phyloP scores from a whole-genome alignment of 2,888 invertebrate genomes.

The Platycnemis pennipes region DNA sequence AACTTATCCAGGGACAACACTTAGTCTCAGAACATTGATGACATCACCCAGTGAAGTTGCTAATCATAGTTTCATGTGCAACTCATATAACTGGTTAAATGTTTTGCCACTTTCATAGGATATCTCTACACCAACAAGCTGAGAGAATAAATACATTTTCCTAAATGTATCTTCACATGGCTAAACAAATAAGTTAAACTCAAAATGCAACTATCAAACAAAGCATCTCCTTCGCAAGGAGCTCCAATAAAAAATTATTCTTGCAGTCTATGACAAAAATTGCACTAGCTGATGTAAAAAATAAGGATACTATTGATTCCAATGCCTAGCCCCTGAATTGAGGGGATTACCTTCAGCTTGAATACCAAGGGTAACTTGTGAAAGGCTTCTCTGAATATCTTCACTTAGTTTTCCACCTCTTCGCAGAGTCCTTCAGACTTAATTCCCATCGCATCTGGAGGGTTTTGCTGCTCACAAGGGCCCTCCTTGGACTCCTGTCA shows the following conservation, averaged over 20 bases:
- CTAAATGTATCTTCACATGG: slow-evolving; percentile 11
- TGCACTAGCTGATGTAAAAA: slow-evolving; percentile 47
- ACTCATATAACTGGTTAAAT: slow-evolving; percentile 7
- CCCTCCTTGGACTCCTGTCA: slow-evolving; percentile 77
- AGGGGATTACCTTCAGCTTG: not conserved
- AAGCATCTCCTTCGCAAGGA: slow-evolving; percentile 50
- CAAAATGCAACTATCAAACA: slow-evolving; percentile 53
- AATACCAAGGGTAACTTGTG: not conserved
- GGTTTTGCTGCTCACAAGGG: not conserved
- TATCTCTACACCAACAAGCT: slow-evolving; percentile 45
- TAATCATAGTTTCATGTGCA: slow-evolving; percentile 41
- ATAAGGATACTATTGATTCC: not conserved
- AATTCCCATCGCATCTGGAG: slow-evolving; percentile 1
- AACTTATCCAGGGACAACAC: slow-evolving; percentile 23
- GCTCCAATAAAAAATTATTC: slow-evolving; percentile 42
- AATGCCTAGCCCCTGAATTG: not conserved
- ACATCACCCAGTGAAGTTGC: slow-evolving; percentile 8
- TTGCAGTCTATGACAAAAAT: slow-evolving; percentile 57
- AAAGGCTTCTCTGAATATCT: not conserved
- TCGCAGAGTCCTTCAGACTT: slow-evolving; percentile 35
- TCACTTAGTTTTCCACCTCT: not conserved
- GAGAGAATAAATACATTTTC: slow-evolving; percentile 41
- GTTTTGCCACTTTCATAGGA: slow-evolving; percentile 21
- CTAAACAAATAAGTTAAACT: slow-evolving; percentile 63
- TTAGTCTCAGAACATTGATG: slow-evolving; percentile 8